Evolutionary conservation across 2,113 vertebrate species (phyloP), one percentile per base, ranked within the genome.

Genomic region (Pterophyllum scalare): DNA sequence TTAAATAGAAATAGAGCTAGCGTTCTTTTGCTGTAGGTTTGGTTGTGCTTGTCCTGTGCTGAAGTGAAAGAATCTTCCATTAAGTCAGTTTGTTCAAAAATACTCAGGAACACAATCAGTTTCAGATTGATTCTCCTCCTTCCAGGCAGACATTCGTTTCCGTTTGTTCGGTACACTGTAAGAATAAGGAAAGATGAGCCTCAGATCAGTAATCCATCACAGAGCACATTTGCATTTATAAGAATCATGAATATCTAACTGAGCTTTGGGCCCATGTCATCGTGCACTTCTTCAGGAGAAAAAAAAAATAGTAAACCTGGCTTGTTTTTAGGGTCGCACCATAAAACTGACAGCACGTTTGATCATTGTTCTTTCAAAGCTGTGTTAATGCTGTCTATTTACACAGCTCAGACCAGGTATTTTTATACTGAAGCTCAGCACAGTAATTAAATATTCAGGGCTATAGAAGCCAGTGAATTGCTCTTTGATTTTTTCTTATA

Each of bases 341-440:
- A 52, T 49, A 15, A 70, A 70, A 67, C 64, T 31, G 40, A 4
- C 22, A 0, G 15, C 15, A 0, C 40, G 22, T 67, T 7, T 28
- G 64, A 70, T 52, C 43, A 20, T 22, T 5, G 9, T 19, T 49
- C 12, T 70, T 70, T 1, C 64, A 67, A 20, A 70, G 40, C 40
- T 49, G 24, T 67, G 40, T 52, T 49, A 17, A 49, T 6, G 6
- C 5, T 49, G 14, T 15, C 40, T 52, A 28, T 49, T 52, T 52
- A 70, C 65, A 70, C 43, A 70, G 12, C 65, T 49, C 40, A 0
- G 65, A 70, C 11, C 43, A 49, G 22, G 65, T 52, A 28, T 70
- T 70, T 58, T 70, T 49, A 46, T 28, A 43, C 28, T 70, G 17
- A 0, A 20, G 65, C 65, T 49, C 43, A 20, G 64, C 1, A 70